phyloP scores from a whole-genome alignment of 2,888 invertebrate species.

The Drosophila anomalata region DNA sequence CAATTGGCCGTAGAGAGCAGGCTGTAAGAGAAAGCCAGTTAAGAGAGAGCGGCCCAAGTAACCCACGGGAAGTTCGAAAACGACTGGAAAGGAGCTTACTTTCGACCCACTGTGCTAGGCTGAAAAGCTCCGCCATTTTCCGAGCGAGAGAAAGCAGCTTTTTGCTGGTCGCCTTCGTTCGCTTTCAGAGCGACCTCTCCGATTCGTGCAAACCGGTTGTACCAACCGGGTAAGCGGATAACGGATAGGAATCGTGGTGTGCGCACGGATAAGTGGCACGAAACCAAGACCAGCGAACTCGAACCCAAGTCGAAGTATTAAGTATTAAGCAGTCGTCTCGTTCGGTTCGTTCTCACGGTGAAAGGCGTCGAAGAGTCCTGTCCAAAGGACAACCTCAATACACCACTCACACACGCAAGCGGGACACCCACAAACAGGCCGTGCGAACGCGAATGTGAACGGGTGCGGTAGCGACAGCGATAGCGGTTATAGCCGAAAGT shows the following conservation, averaged over 20 bases:
- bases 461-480: constrained; percentile 66
- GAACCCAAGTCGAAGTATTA: constrained; percentile 56
- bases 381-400: constrained; percentile 51
- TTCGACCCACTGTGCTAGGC: constrained; percentile 58
- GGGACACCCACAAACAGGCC: constrained; percentile 10
- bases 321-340: constrained; percentile 78
- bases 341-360: constrained; percentile 76
- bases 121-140: constrained; percentile 50
- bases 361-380: constrained; percentile 51
- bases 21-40: constrained; percentile 24
- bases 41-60: constrained; percentile 14
- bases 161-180: constrained; percentile 48
- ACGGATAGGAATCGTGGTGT: not conserved
- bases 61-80: constrained; percentile 36
- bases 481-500: constrained; percentile 49
- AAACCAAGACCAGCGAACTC: not conserved
- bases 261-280: not conserved
- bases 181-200: constrained; percentile 67
- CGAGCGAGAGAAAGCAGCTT: constrained; percentile 40
- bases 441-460: constrained; percentile 34
- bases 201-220: no score
- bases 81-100: constrained; percentile 52
- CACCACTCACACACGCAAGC: constrained; percentile 25
- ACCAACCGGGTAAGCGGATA: not conserved
- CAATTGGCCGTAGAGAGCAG: constrained; percentile 30